These are phyloP conservation scores for Lasioglossum oenotherae DNA, from an alignment of 2,888 invertebrate genomes.

Conservation along the genomic window DNA sequence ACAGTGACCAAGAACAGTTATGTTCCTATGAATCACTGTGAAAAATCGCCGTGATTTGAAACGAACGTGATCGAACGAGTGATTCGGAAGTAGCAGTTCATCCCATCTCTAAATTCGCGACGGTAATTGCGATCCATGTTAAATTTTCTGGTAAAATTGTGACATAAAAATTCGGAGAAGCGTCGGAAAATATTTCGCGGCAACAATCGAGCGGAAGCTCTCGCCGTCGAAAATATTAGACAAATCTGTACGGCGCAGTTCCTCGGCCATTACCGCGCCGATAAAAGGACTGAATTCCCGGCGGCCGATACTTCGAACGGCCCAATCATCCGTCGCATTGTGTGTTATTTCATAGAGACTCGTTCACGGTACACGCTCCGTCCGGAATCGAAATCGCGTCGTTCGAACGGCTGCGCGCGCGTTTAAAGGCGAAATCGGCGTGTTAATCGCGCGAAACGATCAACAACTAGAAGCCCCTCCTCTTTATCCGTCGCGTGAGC, in stretches of 20 bases:
- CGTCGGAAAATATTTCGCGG: not conserved
- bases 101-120: no score
- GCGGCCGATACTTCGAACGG: conserved; percentile 36
- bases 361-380: conserved; percentile 33
- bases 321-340: conserved; percentile 48
- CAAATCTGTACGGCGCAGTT: conserved; percentile 17
- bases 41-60: no score
- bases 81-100: no score
- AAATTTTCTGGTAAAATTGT: no score
- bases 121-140: no score
- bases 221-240: conserved; percentile 24
- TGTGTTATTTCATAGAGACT: conserved; percentile 49
- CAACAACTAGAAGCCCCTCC: not conserved
- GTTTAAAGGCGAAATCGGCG: conserved; percentile 16
- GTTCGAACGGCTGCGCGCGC: conserved; percentile 4
- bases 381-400: not conserved
- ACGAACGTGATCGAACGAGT: not conserved
- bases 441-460: conserved; percentile 35
- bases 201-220: conserved; percentile 23
- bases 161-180: no score
- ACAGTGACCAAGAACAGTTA: no score
- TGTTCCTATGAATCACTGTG: no score
- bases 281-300: conserved; percentile 36
- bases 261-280: conserved; percentile 18
- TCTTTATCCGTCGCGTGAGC: not conserved